These are phyloP conservation scores for Todus mexicanus DNA, from an alignment of 2,797 vertebrate species.

Conservation along the genomic window DNA sequence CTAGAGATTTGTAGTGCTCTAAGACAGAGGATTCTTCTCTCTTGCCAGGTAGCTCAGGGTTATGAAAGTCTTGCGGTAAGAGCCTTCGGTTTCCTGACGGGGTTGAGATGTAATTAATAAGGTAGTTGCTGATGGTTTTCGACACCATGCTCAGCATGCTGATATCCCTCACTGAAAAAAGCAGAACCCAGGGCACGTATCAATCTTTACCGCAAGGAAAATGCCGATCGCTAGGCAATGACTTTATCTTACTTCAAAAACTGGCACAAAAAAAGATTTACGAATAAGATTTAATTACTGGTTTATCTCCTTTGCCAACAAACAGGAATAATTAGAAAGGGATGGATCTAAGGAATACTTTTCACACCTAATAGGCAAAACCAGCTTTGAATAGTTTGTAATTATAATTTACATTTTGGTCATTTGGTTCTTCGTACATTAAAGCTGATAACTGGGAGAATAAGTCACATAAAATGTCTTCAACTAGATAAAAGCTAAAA, in stretches of 20 bases:
- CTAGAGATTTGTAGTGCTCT: constrained; percentile 84
- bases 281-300: not conserved
- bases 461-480: not conserved
- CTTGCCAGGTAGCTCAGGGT: constrained; percentile 20
- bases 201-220: not conserved
- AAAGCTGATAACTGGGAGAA: not conserved
- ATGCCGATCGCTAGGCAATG: not conserved
- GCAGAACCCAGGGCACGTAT: constrained; percentile 3
- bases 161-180: constrained; percentile 83
- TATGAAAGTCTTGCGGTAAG: constrained; percentile 79
- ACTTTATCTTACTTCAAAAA: not conserved
- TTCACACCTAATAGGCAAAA: not conserved
- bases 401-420: not conserved
- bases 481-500: not conserved
- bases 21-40: constrained; percentile 36
- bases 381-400: not conserved
- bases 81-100: constrained; percentile 79
- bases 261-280: not conserved
- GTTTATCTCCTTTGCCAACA: not conserved
- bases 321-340: not conserved
- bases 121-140: constrained; percentile 75
- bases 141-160: constrained; percentile 88
- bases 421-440: not conserved
- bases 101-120: constrained; percentile 81
- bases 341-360: not conserved